Evolutionary conservation across 1,140 invertebrate species (phyloP).

Genomic region (Sycophila sp.): DNA sequence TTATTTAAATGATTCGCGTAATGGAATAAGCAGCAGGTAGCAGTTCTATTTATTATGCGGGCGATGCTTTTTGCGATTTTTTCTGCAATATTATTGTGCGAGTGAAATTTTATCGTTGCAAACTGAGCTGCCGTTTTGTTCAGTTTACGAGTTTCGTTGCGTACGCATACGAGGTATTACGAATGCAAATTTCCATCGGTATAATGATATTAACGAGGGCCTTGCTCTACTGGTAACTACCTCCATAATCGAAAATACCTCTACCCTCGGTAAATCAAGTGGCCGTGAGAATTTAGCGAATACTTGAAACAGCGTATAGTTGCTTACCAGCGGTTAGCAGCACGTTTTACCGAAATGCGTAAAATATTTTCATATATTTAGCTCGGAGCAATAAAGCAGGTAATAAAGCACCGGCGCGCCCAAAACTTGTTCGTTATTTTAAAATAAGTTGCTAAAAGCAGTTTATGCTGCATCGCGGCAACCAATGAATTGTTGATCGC

Average conservation of each 20-base stretch:
- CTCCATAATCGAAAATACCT: conserved; percentile 14
- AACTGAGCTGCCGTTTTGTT: too few species aligned
- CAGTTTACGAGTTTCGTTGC: too few species aligned
- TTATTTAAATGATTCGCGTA: too few species aligned
- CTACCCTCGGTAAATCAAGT: conserved; percentile 11
- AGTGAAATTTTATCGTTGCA: too few species aligned
- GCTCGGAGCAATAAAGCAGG: too few species aligned
- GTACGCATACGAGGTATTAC: too few species aligned
- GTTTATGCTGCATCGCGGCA: too few species aligned
- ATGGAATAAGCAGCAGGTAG: too few species aligned
- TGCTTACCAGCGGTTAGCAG: neutral
- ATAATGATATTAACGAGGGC: conserved; percentile 12
- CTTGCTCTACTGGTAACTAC: neutral
- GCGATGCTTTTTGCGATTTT: too few species aligned
- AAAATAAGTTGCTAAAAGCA: neutral
- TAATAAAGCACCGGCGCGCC: neutral
- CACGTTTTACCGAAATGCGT: neutral
- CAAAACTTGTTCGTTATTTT: neutral
- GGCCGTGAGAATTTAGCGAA: conserved; percentile 1
- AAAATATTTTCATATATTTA: neutral
- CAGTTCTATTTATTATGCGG: too few species aligned
- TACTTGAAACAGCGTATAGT: neutral
- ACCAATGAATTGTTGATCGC: too few species aligned
- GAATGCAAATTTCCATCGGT: neutral
- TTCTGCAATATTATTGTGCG: too few species aligned